Evolutionary conservation across 2,113 vertebrate species (phyloP).

Genomic region (Canis aureus): DNA sequence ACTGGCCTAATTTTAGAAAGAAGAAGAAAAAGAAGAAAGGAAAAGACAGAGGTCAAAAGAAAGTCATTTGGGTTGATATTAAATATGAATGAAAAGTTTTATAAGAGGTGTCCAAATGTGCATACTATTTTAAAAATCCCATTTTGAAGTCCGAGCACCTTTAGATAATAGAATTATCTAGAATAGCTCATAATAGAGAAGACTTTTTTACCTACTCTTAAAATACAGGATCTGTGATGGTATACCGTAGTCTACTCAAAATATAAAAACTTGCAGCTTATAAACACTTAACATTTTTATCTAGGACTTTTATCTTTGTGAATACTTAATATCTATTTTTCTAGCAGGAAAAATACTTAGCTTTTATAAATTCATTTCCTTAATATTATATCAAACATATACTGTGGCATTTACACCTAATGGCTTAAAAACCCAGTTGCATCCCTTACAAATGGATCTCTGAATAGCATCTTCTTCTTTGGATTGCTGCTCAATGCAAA

Average conservation of each 20-base stretch:
- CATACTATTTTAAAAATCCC: not conserved
- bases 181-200: slow-evolving; percentile 28
- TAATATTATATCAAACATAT: not conserved
- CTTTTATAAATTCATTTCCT: slow-evolving; percentile 17
- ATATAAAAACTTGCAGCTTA: not conserved
- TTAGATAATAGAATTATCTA: not conserved
- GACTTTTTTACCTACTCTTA: not conserved
- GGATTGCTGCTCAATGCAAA: not conserved
- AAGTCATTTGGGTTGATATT: slow-evolving; percentile 28
- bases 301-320: not conserved
- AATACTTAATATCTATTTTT: slow-evolving; percentile 16
- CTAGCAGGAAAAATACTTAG: not conserved
- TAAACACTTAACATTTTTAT: not conserved
- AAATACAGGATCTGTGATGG: slow-evolving; percentile 2
- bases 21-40: slow-evolving; percentile 43
- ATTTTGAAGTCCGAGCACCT: not conserved
- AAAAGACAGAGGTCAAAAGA: slow-evolving; percentile 62
- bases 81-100: not conserved
- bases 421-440: not conserved
- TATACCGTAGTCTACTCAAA: not conserved
- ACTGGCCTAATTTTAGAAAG: slow-evolving; percentile 89
- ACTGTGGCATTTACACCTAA: not conserved
- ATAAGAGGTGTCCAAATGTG: not conserved
- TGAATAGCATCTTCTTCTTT: not conserved
- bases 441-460: not conserved